phyloP scores from a whole-genome alignment of 2,888 invertebrate genomes.

The Arge pagana region DNA sequence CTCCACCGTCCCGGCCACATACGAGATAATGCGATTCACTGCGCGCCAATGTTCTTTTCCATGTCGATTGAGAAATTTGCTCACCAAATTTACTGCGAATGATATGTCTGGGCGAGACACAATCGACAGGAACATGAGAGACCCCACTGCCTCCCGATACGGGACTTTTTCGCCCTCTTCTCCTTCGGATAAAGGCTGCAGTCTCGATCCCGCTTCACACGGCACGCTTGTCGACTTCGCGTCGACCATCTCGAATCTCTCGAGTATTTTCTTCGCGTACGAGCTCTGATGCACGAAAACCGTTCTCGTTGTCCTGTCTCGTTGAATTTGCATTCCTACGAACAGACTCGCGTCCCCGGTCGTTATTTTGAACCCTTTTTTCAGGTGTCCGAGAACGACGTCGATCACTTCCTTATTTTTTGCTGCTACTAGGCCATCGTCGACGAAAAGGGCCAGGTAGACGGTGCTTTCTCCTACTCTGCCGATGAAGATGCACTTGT shows the following conservation, averaged over 20 bases:
- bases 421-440: slow-evolving; percentile 28
- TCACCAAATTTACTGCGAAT: slow-evolving; percentile 27
- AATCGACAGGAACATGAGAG: slow-evolving; percentile 28
- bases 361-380: slow-evolving; percentile 27
- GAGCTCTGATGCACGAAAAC: slow-evolving; percentile 23
- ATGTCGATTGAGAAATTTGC: slow-evolving; percentile 22
- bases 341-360: slow-evolving; percentile 17
- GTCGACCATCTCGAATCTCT: slow-evolving; percentile 26
- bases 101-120: slow-evolving; percentile 30
- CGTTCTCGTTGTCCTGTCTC: slow-evolving; percentile 9
- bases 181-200: no score
- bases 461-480: no score
- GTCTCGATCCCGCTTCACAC: no score
- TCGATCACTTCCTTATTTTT: slow-evolving; percentile 11
- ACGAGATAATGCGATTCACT: slow-evolving; percentile 28
- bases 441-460: background rate
- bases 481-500: no score
- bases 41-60: slow-evolving; percentile 26
- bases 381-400: slow-evolving; percentile 17
- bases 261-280: slow-evolving; percentile 22
- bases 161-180: no score
- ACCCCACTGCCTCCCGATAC: slow-evolving; percentile 29
- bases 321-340: slow-evolving; percentile 28
- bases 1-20: slow-evolving; percentile 26
- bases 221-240: no score